Evolutionary conservation across 2,888 invertebrate genomes (phyloP).

Genomic region (Sicus ferrugineus): DNA sequence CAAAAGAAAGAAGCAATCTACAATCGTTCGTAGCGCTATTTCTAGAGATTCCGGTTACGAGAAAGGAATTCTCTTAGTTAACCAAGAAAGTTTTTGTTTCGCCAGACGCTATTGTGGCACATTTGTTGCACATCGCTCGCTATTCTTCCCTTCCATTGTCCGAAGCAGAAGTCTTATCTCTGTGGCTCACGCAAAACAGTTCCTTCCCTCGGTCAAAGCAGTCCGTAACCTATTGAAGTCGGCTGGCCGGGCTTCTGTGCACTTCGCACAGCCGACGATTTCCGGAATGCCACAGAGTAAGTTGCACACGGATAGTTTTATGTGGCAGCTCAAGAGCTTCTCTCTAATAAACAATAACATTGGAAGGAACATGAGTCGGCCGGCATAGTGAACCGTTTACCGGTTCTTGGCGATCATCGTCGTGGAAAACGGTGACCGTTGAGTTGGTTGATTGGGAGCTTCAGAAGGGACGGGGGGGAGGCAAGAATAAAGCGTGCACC

Average conservation of each 20-base stretch:
- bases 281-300: slow-evolving; percentile 8
- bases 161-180: background rate
- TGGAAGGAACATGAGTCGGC: slow-evolving; percentile 14
- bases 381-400: slow-evolving; percentile 15
- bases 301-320: slow-evolving; percentile 11
- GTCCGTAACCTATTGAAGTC: background rate
- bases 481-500: slow-evolving; percentile 2
- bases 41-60: too few species aligned
- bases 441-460: background rate
- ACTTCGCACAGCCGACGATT: too few species aligned
- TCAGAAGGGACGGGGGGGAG: background rate
- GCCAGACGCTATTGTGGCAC: too few species aligned
- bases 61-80: too few species aligned
- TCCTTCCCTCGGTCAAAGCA: background rate
- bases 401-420: background rate
- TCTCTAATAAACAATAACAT: slow-evolving; percentile 23
- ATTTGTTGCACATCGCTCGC: too few species aligned
- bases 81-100: too few species aligned
- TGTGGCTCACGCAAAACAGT: background rate
- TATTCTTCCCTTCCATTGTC: too few species aligned
- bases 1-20: too few species aligned
- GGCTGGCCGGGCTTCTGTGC: too few species aligned
- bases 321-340: slow-evolving; percentile 10
- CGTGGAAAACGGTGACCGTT: background rate
- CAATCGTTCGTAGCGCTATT: too few species aligned